These are phyloP conservation scores for Drosophila borborema DNA, from an alignment of 2,888 invertebrate species.

Conservation along the genomic window DNA sequence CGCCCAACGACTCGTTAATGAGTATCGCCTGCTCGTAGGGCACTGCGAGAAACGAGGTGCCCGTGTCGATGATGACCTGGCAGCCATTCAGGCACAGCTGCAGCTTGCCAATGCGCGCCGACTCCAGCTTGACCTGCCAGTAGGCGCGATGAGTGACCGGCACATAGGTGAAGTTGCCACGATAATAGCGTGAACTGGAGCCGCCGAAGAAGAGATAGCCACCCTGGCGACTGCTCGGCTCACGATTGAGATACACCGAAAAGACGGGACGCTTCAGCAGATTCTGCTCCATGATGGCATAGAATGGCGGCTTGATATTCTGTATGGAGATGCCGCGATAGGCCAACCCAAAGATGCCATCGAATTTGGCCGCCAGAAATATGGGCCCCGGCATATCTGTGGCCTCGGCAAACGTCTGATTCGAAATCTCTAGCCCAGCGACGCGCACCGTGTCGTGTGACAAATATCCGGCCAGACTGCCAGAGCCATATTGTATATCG, in stretches of 20 bases:
- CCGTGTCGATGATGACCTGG: constrained; percentile 84
- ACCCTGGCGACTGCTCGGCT: constrained; percentile 28
- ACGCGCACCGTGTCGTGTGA: constrained; percentile 61
- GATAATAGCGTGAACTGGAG: constrained; percentile 54
- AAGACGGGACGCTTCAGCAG: constrained; percentile 53
- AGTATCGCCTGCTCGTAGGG: constrained; percentile 90
- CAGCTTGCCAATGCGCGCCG: constrained; percentile 51
- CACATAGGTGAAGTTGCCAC: constrained; percentile 67
- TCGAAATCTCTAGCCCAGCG: constrained; percentile 54
- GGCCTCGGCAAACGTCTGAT: constrained; percentile 70
- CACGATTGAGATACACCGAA: constrained; percentile 63
- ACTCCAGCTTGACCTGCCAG: constrained; percentile 64
- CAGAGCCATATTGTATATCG: constrained; percentile 68
- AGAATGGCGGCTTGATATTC: constrained; percentile 66
- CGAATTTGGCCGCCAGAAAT: constrained; percentile 70
- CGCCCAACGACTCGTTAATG: constrained; percentile 93
- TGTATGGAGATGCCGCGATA: constrained; percentile 65
- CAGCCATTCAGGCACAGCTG: constrained; percentile 59
- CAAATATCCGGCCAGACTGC: constrained; percentile 59
- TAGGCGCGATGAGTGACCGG: constrained; percentile 61
- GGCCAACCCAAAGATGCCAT: constrained; percentile 71
- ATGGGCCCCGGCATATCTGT: constrained; percentile 72
- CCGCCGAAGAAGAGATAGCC: constrained; percentile 71
- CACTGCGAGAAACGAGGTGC: constrained; percentile 97
- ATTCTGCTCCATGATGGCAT: constrained; percentile 61